Conservation (phyloP, 1,140 invertebrate species). For the Trachymyrmex cornetzi region DNA sequence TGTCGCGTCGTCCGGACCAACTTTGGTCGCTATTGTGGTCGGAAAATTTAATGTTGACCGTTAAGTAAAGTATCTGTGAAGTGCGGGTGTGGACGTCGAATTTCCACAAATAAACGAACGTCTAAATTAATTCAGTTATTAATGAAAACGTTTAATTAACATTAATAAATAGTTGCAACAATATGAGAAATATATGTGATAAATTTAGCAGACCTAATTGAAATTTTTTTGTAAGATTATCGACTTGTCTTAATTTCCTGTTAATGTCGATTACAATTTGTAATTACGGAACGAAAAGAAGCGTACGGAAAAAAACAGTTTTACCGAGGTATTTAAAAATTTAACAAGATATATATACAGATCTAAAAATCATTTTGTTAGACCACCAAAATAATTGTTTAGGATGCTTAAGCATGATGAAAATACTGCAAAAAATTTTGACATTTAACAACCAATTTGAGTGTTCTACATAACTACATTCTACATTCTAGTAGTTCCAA, state of each 20-base stretch:
- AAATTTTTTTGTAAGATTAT: not conserved
- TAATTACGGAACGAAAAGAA: not conserved
- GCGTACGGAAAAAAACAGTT: too few species aligned
- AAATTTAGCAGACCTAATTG: not conserved
- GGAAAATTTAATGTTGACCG: conserved; percentile 71
- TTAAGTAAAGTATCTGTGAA: conserved; percentile 58
- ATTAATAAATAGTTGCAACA: not conserved
- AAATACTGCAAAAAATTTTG: too few species aligned
- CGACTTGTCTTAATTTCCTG: not conserved
- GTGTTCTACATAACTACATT: too few species aligned
- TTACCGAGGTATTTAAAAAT: too few species aligned
- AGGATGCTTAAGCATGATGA: too few species aligned
- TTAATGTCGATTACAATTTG: not conserved
- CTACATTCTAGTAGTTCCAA: too few species aligned
- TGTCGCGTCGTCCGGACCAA: conserved; percentile 67
- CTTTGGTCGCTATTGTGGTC: conserved; percentile 66
- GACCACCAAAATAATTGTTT: too few species aligned
- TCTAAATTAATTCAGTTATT: not conserved
- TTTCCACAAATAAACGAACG: not conserved
- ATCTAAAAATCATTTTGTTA: too few species aligned
- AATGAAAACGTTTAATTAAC: not conserved
- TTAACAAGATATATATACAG: too few species aligned
- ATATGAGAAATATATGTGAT: not conserved
- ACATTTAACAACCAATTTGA: too few species aligned
- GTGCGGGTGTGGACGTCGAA: not conserved